Evolutionary conservation across 1,140 invertebrate species (phyloP).

Genomic region (Diploscapter pachys): DNA sequence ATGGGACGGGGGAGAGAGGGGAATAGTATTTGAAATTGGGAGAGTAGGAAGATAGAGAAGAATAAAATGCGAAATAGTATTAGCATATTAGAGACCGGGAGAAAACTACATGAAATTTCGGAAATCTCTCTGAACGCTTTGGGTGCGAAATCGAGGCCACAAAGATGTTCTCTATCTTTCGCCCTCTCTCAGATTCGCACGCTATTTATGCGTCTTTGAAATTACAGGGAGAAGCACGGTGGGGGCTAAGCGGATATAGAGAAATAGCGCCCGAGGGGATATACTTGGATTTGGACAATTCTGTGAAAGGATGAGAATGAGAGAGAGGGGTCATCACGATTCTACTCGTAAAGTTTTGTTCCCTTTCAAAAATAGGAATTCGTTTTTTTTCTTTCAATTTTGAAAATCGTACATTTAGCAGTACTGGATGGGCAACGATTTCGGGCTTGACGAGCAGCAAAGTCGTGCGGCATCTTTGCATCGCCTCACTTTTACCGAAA

Average conservation of each 20-base stretch:
- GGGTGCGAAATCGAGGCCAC: too few species aligned
- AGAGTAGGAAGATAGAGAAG: too few species aligned
- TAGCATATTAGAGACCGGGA: background rate
- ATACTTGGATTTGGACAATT: too few species aligned
- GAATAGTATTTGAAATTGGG: background rate
- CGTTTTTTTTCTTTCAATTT: too few species aligned
- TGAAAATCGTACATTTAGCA: constrained; percentile 10
- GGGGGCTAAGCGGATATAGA: background rate
- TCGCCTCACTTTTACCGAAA: too few species aligned
- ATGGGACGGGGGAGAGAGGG: background rate
- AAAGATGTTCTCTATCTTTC: too few species aligned
- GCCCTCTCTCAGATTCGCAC: too few species aligned
- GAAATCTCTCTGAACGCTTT: too few species aligned
- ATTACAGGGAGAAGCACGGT: background rate
- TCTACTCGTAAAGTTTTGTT: too few species aligned
- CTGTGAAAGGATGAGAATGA: background rate
- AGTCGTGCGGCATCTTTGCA: background rate
- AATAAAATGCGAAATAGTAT: background rate
- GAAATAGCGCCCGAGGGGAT: background rate
- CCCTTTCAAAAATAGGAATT: too few species aligned
- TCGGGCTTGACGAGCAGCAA: constrained; percentile 22
- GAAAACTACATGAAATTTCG: background rate
- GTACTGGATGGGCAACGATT: constrained; percentile 15
- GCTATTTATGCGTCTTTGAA: too few species aligned
- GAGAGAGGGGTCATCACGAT: background rate